phyloP scores from a whole-genome alignment of 2,797 vertebrate species.

The Pagetopsis macropterus region DNA sequence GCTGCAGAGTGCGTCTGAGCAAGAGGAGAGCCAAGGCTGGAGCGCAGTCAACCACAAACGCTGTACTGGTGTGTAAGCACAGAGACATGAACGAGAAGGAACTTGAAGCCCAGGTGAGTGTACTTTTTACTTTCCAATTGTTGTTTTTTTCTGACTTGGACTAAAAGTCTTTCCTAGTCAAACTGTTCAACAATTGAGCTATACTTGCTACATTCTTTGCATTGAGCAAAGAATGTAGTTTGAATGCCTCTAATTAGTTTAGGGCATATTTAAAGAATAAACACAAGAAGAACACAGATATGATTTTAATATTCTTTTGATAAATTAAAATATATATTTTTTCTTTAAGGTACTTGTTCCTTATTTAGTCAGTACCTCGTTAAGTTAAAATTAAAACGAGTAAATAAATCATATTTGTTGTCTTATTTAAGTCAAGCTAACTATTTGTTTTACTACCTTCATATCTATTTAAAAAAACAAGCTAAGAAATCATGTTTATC shows the following conservation, averaged over 20 bases:
- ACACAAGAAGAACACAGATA: too few species aligned
- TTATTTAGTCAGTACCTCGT: neutral
- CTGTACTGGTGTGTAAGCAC: slow-evolving; percentile 95
- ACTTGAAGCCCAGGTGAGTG: slow-evolving; percentile 91
- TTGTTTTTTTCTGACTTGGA: too few species aligned
- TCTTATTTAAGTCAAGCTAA: neutral
- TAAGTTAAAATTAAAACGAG: neutral
- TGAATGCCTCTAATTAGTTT: too few species aligned
- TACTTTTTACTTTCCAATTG: neutral
- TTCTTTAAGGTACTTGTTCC: too few species aligned
- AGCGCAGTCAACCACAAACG: slow-evolving; percentile 94
- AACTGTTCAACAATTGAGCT: too few species aligned
- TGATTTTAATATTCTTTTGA: too few species aligned
- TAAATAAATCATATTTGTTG: neutral
- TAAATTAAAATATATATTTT: too few species aligned
- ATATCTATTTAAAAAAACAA: neutral
- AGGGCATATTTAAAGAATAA: too few species aligned
- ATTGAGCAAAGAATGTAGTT: too few species aligned
- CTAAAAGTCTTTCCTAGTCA: too few species aligned
- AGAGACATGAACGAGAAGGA: slow-evolving; percentile 98
- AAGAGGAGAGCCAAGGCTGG: slow-evolving; percentile 95
- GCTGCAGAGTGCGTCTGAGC: slow-evolving; percentile 91
- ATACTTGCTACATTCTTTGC: too few species aligned
- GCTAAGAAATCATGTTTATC: neutral
- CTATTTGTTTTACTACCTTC: neutral